Conservation (phyloP, 2,113 vertebrate species). For the Pagrus major region DNA sequence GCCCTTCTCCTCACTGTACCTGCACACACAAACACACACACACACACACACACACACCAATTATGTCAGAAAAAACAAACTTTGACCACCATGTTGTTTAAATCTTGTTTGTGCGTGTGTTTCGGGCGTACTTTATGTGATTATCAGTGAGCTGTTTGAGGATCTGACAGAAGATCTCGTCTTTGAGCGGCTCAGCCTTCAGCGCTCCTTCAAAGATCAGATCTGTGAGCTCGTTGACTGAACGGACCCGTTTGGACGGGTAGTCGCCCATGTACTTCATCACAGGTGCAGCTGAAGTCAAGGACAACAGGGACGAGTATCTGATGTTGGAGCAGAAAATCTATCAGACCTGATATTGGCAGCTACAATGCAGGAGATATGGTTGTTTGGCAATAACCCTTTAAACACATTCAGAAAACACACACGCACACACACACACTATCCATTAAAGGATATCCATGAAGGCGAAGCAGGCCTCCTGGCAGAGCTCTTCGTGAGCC, state of each 20-base stretch:
- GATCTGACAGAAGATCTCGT: slow-evolving; percentile 96
- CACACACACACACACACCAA: too few relatives aligned
- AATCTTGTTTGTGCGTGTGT: background rate
- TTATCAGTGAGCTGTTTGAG: slow-evolving; percentile 98
- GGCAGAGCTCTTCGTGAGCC: slow-evolving; percentile 92
- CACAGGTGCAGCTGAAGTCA: slow-evolving; percentile 87
- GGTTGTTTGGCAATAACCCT: too few relatives aligned
- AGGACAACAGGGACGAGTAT: slow-evolving; percentile 82
- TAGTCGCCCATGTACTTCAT: slow-evolving; percentile 99
- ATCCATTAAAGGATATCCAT: slow-evolving; percentile 89
- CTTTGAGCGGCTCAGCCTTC: slow-evolving; percentile 96
- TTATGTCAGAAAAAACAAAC: background rate
- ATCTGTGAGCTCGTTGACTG: slow-evolving; percentile 96
- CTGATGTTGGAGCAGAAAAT: too few relatives aligned
- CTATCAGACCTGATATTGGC: background rate
- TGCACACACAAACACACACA: slow-evolving; percentile 58
- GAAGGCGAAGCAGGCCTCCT: slow-evolving; percentile 95
- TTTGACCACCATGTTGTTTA: background rate
- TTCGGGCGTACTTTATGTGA: slow-evolving; percentile 89
- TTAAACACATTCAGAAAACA: too few relatives aligned
- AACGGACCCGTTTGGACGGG: slow-evolving; percentile 93
- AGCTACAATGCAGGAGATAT: background rate
- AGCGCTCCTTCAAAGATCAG: slow-evolving; percentile 98
- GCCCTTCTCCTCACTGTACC: slow-evolving; percentile 97
- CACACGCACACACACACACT: background rate